These are phyloP conservation scores for Erebia epiphron DNA, from an alignment of 2,888 invertebrate species.

Conservation along the genomic window DNA sequence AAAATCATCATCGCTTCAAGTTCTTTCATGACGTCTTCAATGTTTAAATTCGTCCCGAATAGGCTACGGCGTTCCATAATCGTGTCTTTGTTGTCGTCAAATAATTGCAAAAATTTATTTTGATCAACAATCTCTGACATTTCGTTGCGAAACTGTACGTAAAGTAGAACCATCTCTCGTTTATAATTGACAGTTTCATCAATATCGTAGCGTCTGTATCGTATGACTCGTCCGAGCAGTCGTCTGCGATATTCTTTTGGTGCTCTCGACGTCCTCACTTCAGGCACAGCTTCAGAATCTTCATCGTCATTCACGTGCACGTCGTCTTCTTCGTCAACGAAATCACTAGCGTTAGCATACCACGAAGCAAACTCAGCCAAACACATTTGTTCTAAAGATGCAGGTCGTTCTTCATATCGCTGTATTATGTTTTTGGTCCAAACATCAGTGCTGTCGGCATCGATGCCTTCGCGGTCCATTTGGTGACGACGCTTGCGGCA, in stretches of 20 bases:
- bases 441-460: constrained; percentile 54
- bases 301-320: constrained; percentile 48
- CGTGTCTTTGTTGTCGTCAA: constrained; percentile 47
- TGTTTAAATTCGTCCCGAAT: constrained; percentile 52
- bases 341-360: constrained; percentile 49
- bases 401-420: constrained; percentile 60
- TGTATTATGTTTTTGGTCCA: constrained; percentile 64
- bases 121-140: constrained; percentile 35
- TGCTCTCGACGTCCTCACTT: constrained; percentile 42
- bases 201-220: constrained; percentile 56
- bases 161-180: constrained; percentile 46
- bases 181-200: constrained; percentile 50
- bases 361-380: constrained; percentile 57
- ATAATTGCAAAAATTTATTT: constrained; percentile 43
- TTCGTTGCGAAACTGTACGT: constrained; percentile 39
- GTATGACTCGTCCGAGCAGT: constrained; percentile 47
- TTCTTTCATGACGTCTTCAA: constrained; percentile 51
- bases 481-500: constrained; percentile 52
- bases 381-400: constrained; percentile 49
- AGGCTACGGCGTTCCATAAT: constrained; percentile 48
- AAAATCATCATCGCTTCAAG: constrained; percentile 48
- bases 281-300: constrained; percentile 44
- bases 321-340: constrained; percentile 51
- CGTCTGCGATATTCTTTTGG: constrained; percentile 48
- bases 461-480: constrained; percentile 51